Evolutionary conservation across 2,888 invertebrate species (phyloP), one percentile per base, ranked within the genome.

Genomic region (Celastrina argiolus): DNA sequence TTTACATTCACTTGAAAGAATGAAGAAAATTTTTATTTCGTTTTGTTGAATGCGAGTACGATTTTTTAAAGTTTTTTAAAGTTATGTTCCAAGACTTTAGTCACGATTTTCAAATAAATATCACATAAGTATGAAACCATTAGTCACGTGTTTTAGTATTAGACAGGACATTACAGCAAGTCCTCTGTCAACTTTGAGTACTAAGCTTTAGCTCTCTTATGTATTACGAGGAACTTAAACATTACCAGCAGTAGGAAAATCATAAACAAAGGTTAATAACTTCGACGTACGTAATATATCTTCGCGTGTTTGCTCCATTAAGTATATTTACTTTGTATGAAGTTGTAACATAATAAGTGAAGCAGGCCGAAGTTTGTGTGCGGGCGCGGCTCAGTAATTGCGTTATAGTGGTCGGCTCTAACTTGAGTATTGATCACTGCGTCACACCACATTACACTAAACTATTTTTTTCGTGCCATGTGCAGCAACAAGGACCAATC

Each of bases 401-500:
- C 81, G 82, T 85, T 87, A 85, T 83, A 83, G 79, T 73, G 72
- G 75, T 78, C 76, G 79, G 78, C 77, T 80, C 76, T 73, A 75
- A 75, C 78, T 74, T 74, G 69, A 45, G 79, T 85, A 88, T 87
- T 85, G 86, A 87, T 86, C 84, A 84, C 81, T 79, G 82, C 81
- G 81, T 83, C 83, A 83, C 80, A 14, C 18, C 8, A 59, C 10
- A 59, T 16, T 59, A 59, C 82, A 81, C 79, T 77, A 79, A 76
- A 71, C 67, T n/a, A n/a, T n/a, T n/a, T n/a, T n/a, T n/a, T n/a
- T n/a, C n/a, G n/a, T n/a, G n/a, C n/a, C n/a, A n/a, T n/a, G n/a
- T n/a, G n/a, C n/a, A n/a, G n/a, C n/a, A n/a, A n/a, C n/a, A n/a
- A n/a, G n/a, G n/a, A n/a, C n/a, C n/a, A n/a, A n/a, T n/a, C n/a